Base-by-base conservation (phyloP, 2,113 vertebrate species). In the Egretta garzetta region DNA sequence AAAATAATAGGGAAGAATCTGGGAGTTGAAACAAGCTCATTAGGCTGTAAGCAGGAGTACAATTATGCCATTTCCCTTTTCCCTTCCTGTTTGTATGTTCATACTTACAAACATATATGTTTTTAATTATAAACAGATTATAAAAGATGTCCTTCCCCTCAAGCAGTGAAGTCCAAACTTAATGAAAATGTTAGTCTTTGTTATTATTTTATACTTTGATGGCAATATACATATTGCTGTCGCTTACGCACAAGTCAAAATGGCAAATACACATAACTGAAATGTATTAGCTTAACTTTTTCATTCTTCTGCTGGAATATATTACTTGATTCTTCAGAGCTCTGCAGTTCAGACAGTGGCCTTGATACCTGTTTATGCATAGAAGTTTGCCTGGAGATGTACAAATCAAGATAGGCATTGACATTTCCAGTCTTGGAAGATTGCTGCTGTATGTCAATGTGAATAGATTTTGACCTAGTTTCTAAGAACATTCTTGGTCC, bases 381-480 rank as follows among this genome's bases (percentile, higher is more conserved):
- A 93, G 53, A 71, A n/a, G 41, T 77, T 95, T 96, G 75, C 84
- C 71, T 83, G 67, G 45, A 96, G 87, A 96, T 96, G 92, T 96
- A 90, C 90, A 98, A 97, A 97, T 95, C 91, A 93, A 68, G 87
- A 94, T 60, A 95, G 90, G 52, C 94, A 95, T 79, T 95, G 96
- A 94, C 93, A 98, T 97, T 97, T 96, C 76, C 76, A 96, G 96
- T 94, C 55, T 89, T 86, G 94, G 85, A 95, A 98, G 96, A 97
- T 92, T 94, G 92, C 96, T 94, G 63, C 63, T 92, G 45, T 85
- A 2, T 93, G 96, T 97, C 96, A 90, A 37, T 79, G 80, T 96
- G 95, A 97, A 97, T 97, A 96, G 90, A 87, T 89, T 97, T 72
- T 94, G 91, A 96, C 80, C 95, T 95, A 92, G 74, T 96, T 98